Conservation (phyloP, 2,888 invertebrate genomes). For the Eupithecia dodoneata region DNA sequence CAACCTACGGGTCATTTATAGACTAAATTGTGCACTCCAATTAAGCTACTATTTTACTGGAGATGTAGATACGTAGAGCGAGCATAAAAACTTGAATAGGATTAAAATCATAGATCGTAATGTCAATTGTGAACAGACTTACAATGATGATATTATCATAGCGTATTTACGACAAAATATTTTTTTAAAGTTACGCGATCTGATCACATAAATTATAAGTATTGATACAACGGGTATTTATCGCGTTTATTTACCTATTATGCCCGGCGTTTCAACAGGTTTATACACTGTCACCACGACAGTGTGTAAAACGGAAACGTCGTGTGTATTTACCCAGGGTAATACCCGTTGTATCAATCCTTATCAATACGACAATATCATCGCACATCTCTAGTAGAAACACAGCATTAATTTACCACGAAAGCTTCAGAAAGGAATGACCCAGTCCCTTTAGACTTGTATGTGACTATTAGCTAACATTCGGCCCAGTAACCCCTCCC, state of each 20-base stretch:
- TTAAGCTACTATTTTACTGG: neutral
- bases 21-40: neutral
- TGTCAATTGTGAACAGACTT: neutral
- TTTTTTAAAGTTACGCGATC: too few relatives aligned
- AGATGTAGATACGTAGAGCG: neutral
- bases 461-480: conserved; percentile 46
- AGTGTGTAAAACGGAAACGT: too few relatives aligned
- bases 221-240: too few relatives aligned
- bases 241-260: too few relatives aligned
- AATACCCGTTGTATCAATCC: too few relatives aligned
- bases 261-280: too few relatives aligned
- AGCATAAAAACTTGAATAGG: neutral
- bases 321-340: too few relatives aligned
- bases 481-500: conserved; percentile 53
- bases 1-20: neutral
- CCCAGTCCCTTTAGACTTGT: conserved; percentile 8
- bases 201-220: too few relatives aligned
- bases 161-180: neutral
- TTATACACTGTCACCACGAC: too few relatives aligned
- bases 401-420: neutral
- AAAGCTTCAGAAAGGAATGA: neutral
- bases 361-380: neutral
- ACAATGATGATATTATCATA: neutral
- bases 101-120: neutral
- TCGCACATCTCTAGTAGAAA: neutral